These are phyloP conservation scores for Colinus virginianus DNA, from an alignment of 2,113 vertebrate species.

Conservation along the genomic window DNA sequence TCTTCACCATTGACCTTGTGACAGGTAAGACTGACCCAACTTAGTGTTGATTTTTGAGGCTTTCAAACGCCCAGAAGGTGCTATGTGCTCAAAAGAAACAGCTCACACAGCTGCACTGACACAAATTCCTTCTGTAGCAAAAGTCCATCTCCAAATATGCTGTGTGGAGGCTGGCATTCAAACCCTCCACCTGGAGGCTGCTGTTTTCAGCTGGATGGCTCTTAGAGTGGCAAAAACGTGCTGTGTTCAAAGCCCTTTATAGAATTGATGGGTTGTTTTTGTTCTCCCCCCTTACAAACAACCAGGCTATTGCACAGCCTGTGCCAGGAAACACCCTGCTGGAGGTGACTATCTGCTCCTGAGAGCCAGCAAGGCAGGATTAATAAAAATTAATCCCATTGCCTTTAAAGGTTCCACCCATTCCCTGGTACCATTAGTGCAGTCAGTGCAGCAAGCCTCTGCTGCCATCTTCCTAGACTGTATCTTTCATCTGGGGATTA, in stretches of 20 bases:
- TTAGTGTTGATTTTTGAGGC: conserved; percentile 16
- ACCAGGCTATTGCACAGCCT: background rate
- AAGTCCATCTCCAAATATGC: background rate
- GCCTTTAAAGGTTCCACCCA: conserved; percentile 26
- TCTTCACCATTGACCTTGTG: conserved; percentile 84
- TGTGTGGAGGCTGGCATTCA: background rate
- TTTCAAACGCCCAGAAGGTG: background rate
- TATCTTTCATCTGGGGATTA: conserved; percentile 67
- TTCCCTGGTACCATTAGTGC: background rate
- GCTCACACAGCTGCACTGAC: conserved; percentile 12
- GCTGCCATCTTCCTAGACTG: conserved; percentile 19
- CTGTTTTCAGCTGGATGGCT: conserved; percentile 3
- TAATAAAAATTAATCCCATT: conserved; percentile 38
- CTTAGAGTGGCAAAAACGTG: background rate
- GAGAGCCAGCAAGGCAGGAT: conserved; percentile 24
- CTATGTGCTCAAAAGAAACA: background rate
- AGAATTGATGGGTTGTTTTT: conserved; percentile 6
- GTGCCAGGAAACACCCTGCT: conserved; percentile 31
- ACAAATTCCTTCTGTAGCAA: background rate
- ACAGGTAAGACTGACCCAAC: conserved; percentile 84
- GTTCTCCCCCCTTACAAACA: background rate
- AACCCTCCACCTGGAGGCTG: conserved; percentile 10
- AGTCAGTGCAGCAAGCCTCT: conserved; percentile 38
- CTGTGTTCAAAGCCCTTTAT: background rate
- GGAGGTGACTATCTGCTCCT: conserved; percentile 7